Percentiles rank a stretch among this genome's conserved stretches.
Conservation (phyloP, 2,113 vertebrate genomes). For the Caracal caracal region DNA sequence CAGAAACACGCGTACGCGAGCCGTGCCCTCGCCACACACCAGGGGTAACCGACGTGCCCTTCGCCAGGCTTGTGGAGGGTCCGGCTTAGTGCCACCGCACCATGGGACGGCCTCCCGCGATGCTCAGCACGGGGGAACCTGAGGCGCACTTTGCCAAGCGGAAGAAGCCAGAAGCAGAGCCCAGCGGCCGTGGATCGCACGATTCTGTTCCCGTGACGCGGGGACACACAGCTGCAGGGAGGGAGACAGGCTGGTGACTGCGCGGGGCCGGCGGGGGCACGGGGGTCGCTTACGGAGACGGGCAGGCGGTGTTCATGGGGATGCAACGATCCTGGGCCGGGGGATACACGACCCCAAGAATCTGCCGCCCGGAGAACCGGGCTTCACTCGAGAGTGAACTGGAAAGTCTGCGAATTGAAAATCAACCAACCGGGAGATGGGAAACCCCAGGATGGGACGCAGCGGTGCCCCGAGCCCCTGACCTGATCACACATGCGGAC, state of each 20-base stretch:
- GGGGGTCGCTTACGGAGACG: neutral
- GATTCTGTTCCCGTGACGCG: neutral
- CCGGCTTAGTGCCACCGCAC: rapidly evolving
- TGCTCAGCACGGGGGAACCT: neutral
- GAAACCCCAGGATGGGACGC: neutral
- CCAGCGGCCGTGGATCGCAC: neutral
- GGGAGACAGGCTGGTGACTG: rapidly evolving
- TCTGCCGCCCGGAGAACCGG: neutral
- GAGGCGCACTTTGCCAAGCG: neutral
- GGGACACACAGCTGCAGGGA: neutral
- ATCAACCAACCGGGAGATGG: neutral
- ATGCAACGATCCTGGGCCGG: rapidly evolving
- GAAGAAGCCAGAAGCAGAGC: neutral
- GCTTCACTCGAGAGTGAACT: neutral
- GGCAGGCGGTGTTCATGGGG: rapidly evolving
- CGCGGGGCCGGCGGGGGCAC: neutral
- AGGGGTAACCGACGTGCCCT: too few species aligned
- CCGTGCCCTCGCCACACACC: neutral
- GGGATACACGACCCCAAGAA: neutral
- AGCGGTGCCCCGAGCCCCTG: neutral
- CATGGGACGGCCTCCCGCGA: rapidly evolving
- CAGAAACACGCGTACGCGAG: neutral
- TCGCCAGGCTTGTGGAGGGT: neutral
- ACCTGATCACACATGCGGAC: rapidly evolving
- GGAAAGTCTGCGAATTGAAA: neutral